Evolutionary conservation across 2,888 invertebrate genomes (phyloP), one percentile per base, ranked within the genome.

Genomic region (Drosophila colorata): DNA sequence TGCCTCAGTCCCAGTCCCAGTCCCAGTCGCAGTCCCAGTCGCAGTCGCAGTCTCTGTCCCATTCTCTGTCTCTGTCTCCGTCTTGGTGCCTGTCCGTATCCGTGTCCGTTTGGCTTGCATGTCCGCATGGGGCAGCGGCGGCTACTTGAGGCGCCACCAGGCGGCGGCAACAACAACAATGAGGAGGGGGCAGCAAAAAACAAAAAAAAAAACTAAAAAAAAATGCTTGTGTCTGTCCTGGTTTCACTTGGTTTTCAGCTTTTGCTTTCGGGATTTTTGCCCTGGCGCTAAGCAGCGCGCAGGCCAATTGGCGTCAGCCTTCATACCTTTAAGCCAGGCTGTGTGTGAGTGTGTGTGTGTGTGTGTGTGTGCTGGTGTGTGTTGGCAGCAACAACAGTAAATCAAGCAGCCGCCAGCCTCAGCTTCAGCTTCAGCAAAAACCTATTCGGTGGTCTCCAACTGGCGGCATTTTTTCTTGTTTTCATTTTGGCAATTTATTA

Each of bases 241-340:
- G 51, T 49, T 64, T 40, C 55, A 46, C 46, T 55, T 55, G 55
- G 37, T 16, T 48, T 64, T 67, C 49, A 49, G 69, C 70, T 81
- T 74, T 74, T 74, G 74, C 74, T 70, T 70, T 74, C 53, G 75
- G 59, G 58, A 74, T 70, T 66, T 60, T 64, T 61, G 77, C 69
- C 64, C 73, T 72, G 80, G 80, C 82, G 80, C 80, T 79, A 78
- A 80, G 80, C 69, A 56, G 43, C 37, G 47, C 69, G 63, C 80
- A 81, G 86, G 83, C 83, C 86, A 83, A 83, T 83, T 84, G 86
- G 83, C 83, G 83, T 84, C 83, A 78, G 86, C 63, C 80, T 80
- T 83, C 72, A 78, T 83, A 78, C 83, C 83, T 74, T 74, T 69
- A 56, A 56, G 46, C 63, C 67, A 53, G 53, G 52, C 43, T 25